These are phyloP conservation scores for Drosophila demipolita DNA, from an alignment of 2,888 invertebrate species.

Conservation along the genomic window DNA sequence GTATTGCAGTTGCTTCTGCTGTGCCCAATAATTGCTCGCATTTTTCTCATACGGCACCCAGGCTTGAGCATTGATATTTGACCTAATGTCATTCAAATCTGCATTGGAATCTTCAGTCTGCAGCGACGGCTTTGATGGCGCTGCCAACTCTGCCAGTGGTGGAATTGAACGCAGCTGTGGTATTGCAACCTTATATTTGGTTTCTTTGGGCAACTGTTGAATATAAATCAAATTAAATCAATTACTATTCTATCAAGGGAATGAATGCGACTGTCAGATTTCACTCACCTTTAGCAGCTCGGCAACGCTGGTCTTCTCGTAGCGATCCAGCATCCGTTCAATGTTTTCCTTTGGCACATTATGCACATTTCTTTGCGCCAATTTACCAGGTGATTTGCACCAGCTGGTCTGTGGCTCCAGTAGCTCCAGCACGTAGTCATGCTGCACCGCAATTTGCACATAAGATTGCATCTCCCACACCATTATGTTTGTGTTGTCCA, in stretches of 20 bases:
- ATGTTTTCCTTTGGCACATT: conserved; percentile 89
- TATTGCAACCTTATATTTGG: conserved; percentile 75
- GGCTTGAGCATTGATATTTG: conserved; percentile 60
- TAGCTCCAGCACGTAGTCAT: conserved; percentile 91
- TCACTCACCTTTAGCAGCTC: conserved; percentile 82
- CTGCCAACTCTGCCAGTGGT: conserved; percentile 47
- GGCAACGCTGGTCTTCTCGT: conserved; percentile 86
- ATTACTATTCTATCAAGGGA: background rate
- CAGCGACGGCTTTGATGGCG: background rate
- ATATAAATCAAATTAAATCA: background rate
- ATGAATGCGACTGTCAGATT: background rate
- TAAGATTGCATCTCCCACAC: conserved; percentile 95
- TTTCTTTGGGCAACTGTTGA: conserved; percentile 78
- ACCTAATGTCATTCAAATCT: conserved; percentile 18
- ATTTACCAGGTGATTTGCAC: conserved; percentile 87
- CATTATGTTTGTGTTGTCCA: conserved; percentile 95
- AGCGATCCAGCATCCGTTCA: conserved; percentile 88
- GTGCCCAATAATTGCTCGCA: conserved; percentile 77
- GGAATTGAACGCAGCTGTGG: conserved; percentile 81
- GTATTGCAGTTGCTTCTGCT: conserved; percentile 11
- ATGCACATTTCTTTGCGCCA: conserved; percentile 89
- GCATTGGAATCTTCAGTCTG: background rate
- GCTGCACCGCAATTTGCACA: conserved; percentile 87
- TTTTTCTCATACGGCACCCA: conserved; percentile 82
- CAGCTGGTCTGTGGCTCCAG: conserved; percentile 93